Percentiles rank a stretch among this genome's conserved stretches.
These are phyloP conservation scores for Syngnathus acus DNA, from an alignment of 2,797 vertebrate genomes.

Conservation along the genomic window DNA sequence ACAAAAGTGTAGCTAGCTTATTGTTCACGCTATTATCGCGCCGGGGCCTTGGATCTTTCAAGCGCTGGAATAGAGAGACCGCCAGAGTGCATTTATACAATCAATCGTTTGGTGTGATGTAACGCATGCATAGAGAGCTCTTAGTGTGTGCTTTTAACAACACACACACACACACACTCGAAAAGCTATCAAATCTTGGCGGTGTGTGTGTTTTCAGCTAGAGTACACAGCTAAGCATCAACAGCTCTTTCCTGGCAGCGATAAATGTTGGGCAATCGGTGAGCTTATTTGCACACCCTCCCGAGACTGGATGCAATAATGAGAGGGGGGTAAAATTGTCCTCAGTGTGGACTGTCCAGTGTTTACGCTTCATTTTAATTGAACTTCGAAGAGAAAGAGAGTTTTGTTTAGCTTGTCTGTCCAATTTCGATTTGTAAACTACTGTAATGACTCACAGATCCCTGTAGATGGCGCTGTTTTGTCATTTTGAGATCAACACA, in stretches of 20 bases:
- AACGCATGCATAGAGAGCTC: not conserved
- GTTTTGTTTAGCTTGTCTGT: no score
- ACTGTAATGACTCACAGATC: no score
- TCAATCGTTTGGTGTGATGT: not conserved
- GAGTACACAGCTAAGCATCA: conserved; percentile 31
- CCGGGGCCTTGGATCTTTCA: conserved; percentile 32
- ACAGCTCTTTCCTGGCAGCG: conserved; percentile 25
- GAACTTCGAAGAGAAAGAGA: no score
- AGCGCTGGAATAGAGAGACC: conserved; percentile 14
- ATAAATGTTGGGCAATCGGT: conserved; percentile 54
- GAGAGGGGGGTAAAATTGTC: no score
- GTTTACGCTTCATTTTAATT: no score
- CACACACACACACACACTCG: conserved; percentile 7
- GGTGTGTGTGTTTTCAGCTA: conserved; percentile 25
- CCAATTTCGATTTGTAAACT: no score
- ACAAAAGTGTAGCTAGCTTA: conserved; percentile 21
- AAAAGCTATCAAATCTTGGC: conserved; percentile 5
- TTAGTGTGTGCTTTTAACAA: conserved; percentile 4
- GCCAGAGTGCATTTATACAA: conserved; percentile 15
- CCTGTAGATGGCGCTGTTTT: no score
- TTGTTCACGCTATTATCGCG: conserved; percentile 31
- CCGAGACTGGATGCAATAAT: no score
- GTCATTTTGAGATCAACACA: no score
- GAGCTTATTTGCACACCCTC: conserved; percentile 46
- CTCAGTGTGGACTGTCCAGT: no score